Evolutionary conservation across 2,797 vertebrate species (phyloP).

Genomic region (Hypotaenidia okinawae): DNA sequence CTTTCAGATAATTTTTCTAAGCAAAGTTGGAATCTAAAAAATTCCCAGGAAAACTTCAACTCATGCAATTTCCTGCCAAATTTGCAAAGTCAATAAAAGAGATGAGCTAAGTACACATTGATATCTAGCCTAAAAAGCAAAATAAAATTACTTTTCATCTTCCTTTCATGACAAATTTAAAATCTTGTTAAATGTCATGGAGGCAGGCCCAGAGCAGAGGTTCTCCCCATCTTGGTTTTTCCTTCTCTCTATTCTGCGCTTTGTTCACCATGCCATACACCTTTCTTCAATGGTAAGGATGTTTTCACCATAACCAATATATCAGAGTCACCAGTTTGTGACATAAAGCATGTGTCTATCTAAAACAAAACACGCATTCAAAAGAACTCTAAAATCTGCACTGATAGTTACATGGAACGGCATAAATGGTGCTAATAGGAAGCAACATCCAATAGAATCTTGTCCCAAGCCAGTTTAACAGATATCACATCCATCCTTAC

Average conservation of each 20-base stretch:
- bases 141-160: background rate
- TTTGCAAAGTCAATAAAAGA: background rate
- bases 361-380: background rate
- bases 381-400: background rate
- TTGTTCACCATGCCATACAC: background rate
- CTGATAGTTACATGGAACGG: background rate
- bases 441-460: background rate
- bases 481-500: background rate
- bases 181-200: background rate
- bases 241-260: background rate
- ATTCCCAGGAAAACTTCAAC: background rate
- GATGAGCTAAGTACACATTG: background rate
- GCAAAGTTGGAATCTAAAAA: background rate
- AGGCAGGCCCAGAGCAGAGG: background rate
- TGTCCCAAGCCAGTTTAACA: background rate
- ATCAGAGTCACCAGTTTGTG: background rate
- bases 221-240: background rate
- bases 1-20: conserved; percentile 31
- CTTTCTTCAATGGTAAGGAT: background rate
- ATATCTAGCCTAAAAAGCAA: background rate
- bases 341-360: background rate
- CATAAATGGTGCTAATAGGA: background rate
- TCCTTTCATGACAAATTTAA: background rate
- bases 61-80: background rate
- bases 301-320: background rate